Evolutionary conservation across 2,113 vertebrate genomes (phyloP).

Genomic region (Osmerus eperlanus): DNA sequence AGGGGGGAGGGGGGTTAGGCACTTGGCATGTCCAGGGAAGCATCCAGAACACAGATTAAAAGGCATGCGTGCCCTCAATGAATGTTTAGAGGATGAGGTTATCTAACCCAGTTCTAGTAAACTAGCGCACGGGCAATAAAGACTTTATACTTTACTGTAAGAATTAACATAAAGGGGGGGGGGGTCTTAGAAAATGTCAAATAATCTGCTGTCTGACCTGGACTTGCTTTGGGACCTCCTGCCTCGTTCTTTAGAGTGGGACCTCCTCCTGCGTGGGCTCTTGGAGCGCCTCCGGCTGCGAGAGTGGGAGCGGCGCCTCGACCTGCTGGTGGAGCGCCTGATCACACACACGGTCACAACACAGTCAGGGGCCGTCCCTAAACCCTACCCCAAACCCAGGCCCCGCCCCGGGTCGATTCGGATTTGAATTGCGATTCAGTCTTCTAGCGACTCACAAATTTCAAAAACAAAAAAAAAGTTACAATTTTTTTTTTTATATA

Average conservation of each 20-base stretch:
- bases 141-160: too few relatives aligned
- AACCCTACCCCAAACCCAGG: not conserved
- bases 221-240: conserved; percentile 83
- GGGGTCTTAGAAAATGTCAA: not conserved
- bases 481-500: too few relatives aligned
- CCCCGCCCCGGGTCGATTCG: too few relatives aligned
- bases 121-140: not conserved
- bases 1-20: not conserved
- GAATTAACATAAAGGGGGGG: too few relatives aligned
- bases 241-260: conserved; percentile 83
- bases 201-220: conserved; percentile 63
- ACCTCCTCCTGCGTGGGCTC: conserved; percentile 83
- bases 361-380: not conserved
- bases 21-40: too few relatives aligned
- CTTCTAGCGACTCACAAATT: too few relatives aligned
- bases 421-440: too few relatives aligned
- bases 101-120: not conserved
- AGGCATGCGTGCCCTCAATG: too few relatives aligned
- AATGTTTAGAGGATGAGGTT: too few relatives aligned
- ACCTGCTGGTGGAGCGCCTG: conserved; percentile 87
- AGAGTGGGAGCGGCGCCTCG: conserved; percentile 84
- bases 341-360: not conserved
- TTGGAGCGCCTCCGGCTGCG: conserved; percentile 87
- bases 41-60: not conserved
- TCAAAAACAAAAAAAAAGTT: too few relatives aligned